phyloP scores from a whole-genome alignment of 2,113 vertebrate genomes.

The Aegotheles bennettii region DNA sequence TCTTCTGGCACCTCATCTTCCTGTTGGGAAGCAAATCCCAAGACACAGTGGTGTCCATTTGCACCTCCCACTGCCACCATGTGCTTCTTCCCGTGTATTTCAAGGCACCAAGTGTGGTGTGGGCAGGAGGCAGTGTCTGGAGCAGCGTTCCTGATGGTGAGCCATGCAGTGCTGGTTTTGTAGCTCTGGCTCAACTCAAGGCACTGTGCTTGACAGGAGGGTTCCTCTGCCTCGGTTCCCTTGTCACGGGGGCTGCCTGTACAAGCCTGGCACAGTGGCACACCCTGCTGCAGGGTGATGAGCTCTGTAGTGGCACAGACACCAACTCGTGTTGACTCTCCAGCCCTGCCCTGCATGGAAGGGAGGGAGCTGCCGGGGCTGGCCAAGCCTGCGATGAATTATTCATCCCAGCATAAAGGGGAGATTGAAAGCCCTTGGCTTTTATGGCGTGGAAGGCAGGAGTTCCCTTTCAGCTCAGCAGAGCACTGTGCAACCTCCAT shows the following conservation, averaged over 20 bases:
- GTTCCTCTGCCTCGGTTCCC: not conserved
- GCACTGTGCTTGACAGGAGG: not conserved
- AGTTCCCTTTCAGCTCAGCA: slow-evolving; percentile 13
- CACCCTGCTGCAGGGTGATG: not conserved
- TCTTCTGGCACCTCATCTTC: not conserved
- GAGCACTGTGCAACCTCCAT: slow-evolving; percentile 3
- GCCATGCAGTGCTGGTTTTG: not conserved
- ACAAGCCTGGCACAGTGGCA: not conserved
- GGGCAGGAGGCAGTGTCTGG: not conserved
- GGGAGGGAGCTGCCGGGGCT: not conserved
- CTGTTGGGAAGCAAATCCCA: not conserved
- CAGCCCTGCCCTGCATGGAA: not conserved
- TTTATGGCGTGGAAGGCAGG: slow-evolving; percentile 6
- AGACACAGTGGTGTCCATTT: not conserved
- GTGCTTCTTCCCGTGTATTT: not conserved
- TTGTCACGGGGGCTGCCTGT: not conserved
- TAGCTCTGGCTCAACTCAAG: not conserved
- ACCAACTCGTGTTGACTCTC: not conserved
- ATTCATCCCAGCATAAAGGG: slow-evolving; percentile 54
- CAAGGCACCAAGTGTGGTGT: not conserved
- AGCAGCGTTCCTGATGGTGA: not conserved
- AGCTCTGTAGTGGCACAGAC: not conserved
- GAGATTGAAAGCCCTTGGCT: slow-evolving; percentile 48
- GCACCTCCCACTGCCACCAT: not conserved
- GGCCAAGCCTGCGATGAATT: slow-evolving; percentile 27